phyloP scores from a whole-genome alignment of 2,888 invertebrate genomes.

The Tachina fera region DNA sequence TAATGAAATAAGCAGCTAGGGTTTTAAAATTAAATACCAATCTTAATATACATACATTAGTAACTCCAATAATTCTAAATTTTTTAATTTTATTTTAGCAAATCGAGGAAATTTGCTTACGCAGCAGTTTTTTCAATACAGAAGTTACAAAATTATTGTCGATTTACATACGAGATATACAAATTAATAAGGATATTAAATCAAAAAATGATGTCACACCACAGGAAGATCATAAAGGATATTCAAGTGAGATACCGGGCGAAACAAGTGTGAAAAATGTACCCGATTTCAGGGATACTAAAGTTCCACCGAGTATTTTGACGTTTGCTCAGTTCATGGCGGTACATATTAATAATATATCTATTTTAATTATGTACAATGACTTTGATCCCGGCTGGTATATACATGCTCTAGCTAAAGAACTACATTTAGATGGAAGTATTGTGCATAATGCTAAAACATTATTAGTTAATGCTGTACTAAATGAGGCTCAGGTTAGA shows the following conservation, averaged over 20 bases:
- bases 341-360: conserved; percentile 90
- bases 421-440: conserved; percentile 87
- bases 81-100: conserved; percentile 85
- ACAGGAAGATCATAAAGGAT: conserved; percentile 77
- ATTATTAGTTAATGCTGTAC: conserved; percentile 88
- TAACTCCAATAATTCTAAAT: not conserved
- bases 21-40: not conserved
- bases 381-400: conserved; percentile 87
- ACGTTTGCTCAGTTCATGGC: conserved; percentile 95
- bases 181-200: conserved; percentile 90
- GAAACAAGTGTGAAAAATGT: conserved; percentile 79
- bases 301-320: conserved; percentile 90
- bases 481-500: conserved; percentile 86
- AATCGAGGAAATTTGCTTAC: conserved; percentile 92
- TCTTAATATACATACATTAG: too few relatives aligned
- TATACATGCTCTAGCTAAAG: conserved; percentile 88
- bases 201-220: conserved; percentile 75
- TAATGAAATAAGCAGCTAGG: too few relatives aligned
- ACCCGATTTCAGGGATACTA: conserved; percentile 89
- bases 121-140: conserved; percentile 94
- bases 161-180: conserved; percentile 91
- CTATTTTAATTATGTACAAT: conserved; percentile 86
- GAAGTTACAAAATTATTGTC: conserved; percentile 93
- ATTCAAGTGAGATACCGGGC: conserved; percentile 75
- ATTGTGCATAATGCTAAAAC: conserved; percentile 88